Evolutionary conservation across 2,113 vertebrate genomes (phyloP).

Genomic region (Bombycilla garrulus): DNA sequence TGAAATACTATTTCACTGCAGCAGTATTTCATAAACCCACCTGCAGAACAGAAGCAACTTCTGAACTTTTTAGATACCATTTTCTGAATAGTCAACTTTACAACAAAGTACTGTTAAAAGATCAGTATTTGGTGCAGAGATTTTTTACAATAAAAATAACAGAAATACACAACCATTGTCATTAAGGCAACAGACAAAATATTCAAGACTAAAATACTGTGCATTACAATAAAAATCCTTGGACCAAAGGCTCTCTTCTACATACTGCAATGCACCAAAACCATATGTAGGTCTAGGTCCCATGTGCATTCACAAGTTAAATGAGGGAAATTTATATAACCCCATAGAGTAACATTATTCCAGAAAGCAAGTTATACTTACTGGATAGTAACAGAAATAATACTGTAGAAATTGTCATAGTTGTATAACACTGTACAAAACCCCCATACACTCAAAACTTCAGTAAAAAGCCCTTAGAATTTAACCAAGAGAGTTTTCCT

Average conservation of each 20-base stretch:
- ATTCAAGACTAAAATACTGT: background rate
- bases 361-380: background rate
- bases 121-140: background rate
- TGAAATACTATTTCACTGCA: background rate
- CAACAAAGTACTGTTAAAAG: background rate
- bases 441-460: background rate
- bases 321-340: background rate
- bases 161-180: background rate
- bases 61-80: background rate
- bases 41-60: background rate
- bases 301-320: background rate
- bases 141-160: background rate
- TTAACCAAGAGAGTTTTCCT: background rate
- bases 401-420: accelerated
- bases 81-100: background rate
- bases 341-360: background rate
- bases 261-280: constrained; percentile 34
- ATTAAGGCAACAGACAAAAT: background rate
- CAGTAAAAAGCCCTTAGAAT: background rate
- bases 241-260: background rate
- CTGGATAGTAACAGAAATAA: background rate
- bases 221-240: background rate
- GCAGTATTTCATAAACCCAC: background rate
- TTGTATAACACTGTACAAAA: background rate
- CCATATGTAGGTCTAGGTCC: background rate